Evolutionary conservation across 2,113 vertebrate genomes (phyloP), one percentile per base, ranked within the genome.

Genomic region (Megaceryle maxima): DNA sequence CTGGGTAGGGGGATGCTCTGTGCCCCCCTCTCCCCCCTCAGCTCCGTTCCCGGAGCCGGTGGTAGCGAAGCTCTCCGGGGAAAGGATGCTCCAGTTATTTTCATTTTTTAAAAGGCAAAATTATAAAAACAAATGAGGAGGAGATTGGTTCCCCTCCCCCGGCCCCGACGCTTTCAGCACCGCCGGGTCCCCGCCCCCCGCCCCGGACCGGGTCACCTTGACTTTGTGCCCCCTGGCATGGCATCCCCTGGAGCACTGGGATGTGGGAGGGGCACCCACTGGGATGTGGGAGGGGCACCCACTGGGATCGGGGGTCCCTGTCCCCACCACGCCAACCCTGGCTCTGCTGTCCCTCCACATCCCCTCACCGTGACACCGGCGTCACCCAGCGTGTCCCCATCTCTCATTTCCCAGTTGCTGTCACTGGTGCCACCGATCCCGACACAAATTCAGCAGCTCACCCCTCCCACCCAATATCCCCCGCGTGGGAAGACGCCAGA

Each of bases 341-440:
- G 41, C 41, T 43, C 41, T 43, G 41, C 41, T 11, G 14, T 14
- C 41, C 44, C 44, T 18, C 44, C 44, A 46, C 7, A 16, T 46
- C 44, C 44, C 44, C 44, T 46, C 44, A 17, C 44, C 16, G 16
- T 16, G 44, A 46, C 44, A 46, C 17, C 16, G 16, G 44, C 44
- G 16, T 46, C 44, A 50, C 48, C 48, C 48, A 22, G 19, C 19
- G 22, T 21, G 10, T 22, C 48, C 48, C 48, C 48, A 24, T 9
- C 21, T 24, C 48, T 50, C 48, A 16, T 50, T 50, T 50, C 48
- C 48, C 48, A 50, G 19, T 50, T 50, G 20, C 22, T 21, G 11
- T 28, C 51, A 24, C 87, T 83, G 88, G 85, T 97, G 97, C 97
- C 98, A 97, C 96, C 96, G 93, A 96, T 15, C 48, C 48, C 41